phyloP scores from a whole-genome alignment of 2,888 invertebrate species.

The Sphecodes monilicornis region DNA sequence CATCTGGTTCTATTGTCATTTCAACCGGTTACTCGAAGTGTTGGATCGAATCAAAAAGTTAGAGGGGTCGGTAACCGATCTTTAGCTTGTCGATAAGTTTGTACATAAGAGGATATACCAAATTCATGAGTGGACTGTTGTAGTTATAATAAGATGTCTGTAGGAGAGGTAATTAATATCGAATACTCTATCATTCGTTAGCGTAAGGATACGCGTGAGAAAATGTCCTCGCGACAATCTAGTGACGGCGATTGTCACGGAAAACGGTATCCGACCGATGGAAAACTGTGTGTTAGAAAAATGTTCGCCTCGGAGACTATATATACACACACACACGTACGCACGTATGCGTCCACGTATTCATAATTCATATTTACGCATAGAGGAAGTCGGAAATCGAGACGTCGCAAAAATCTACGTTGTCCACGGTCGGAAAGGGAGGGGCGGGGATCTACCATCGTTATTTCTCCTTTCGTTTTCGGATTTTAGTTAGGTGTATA shows the following conservation, averaged over 20 bases:
- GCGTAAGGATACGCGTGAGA: constrained; percentile 41
- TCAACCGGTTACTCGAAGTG: constrained; percentile 50
- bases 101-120: constrained; percentile 78
- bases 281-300: not conserved
- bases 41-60: constrained; percentile 64
- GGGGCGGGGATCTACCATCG: not conserved
- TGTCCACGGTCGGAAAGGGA: constrained; percentile 30
- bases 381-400: not conserved
- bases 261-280: constrained; percentile 3
- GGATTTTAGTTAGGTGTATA: not conserved
- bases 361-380: not conserved
- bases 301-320: constrained; percentile 5
- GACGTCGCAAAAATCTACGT: not conserved
- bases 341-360: not conserved
- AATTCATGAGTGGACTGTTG: constrained; percentile 73
- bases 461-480: constrained; percentile 11
- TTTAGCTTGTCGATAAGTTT: constrained; percentile 58
- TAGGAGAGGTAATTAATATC: constrained; percentile 62
- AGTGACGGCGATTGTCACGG: not conserved
- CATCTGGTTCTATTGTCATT: not conserved
- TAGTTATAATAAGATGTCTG: constrained; percentile 68
- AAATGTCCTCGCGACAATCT: not conserved
- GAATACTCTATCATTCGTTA: constrained; percentile 70
- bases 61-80: constrained; percentile 45
- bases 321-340: not conserved